Percentiles rank a stretch among this genome's conserved stretches.
These are phyloP conservation scores for Drosophila anceps DNA, from an alignment of 2,888 invertebrate species.

Conservation along the genomic window DNA sequence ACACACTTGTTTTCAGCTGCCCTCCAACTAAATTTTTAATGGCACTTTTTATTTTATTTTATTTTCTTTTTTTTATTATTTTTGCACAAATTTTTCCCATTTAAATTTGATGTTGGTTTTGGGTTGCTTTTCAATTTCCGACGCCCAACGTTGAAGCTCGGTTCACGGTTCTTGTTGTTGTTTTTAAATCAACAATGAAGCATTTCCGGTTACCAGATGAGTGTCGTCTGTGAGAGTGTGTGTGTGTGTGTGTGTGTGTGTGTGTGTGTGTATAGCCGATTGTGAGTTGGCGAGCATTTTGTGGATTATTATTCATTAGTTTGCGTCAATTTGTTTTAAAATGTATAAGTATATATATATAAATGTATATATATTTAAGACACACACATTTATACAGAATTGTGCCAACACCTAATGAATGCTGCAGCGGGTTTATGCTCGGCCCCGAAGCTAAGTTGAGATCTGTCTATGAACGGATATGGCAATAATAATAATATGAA, in stretches of 20 bases:
- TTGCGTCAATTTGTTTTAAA: slow-evolving; percentile 76
- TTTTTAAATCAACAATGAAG: slow-evolving; percentile 70
- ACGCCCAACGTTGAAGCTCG: slow-evolving; percentile 47
- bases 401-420: slow-evolving; percentile 31
- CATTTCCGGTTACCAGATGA: slow-evolving; percentile 61
- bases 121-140: slow-evolving; percentile 79
- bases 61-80: slow-evolving; percentile 39
- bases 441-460: slow-evolving; percentile 19
- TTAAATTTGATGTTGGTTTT: slow-evolving; percentile 74
- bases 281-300: slow-evolving; percentile 35
- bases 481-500: slow-evolving; percentile 38
- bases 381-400: slow-evolving; percentile 12
- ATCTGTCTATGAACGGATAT: slow-evolving; percentile 58
- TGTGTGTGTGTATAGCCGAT: neutral
- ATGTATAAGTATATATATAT: slow-evolving; percentile 30
- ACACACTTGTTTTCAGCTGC: slow-evolving; percentile 32
- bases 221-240: no score
- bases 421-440: slow-evolving; percentile 31
- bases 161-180: slow-evolving; percentile 29
- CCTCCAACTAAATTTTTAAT: slow-evolving; percentile 74
- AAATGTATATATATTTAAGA: slow-evolving; percentile 14
- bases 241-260: slow-evolving; percentile 14
- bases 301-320: slow-evolving; percentile 71
- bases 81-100: slow-evolving; percentile 58
- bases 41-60: slow-evolving; percentile 57